Base-by-base conservation (phyloP, 1,140 invertebrate genomes). In the Mactra quadrangularis region DNA sequence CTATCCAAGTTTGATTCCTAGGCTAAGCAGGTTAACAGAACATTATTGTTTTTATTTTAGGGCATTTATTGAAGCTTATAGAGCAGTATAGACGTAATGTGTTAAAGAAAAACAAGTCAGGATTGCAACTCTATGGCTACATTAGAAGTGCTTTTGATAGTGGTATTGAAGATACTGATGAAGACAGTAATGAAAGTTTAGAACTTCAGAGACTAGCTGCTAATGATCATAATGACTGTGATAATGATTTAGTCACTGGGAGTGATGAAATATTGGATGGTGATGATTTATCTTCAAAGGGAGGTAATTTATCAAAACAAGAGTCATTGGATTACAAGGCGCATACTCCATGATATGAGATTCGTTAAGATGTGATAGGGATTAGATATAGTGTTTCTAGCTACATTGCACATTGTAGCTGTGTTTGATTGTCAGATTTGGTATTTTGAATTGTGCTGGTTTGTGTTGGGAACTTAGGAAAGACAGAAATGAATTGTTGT, bases 251-350 rank as follows among this genome's bases (percentile, higher is more conserved):
- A 6, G 77, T 71, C 11, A 22, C 25, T 66, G 77, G 62, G 0
- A 71, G 66, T 50, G 66, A 70, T 22, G 66, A 70, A 60, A 22
- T 41, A 6, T n/a, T 53, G 13, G 70, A 62, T 45, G 35, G 41
- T 41, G 75, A 38, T 6, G 68, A 35, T 11, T 41, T 29, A n/a
- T 25, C 4, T 0, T 1, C 47, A n/a, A 71, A n/a, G 31, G 60
- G 50, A 11, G n/a, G 31, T 9, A 74, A 62, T 59, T 0, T 83
- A 1, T 35, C 81, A n/a, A 76, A 71, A 72, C 62, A 83, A n/a
- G 59, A 57, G 17, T 85, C 86, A 6, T 35, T 72, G 31, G 85
- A 88, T 62, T 87, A 88, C 47, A 88, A 87, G 57, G 86, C 87
- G 15, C 33, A 57, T 6, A 55, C 50, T 6, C 50, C 70, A 7